Evolutionary conservation across 64 coral and sea anemone genomes (phyloP), one percentile per base, ranked within the genome.

Genomic region (Pachyseris speciosa): DNA sequence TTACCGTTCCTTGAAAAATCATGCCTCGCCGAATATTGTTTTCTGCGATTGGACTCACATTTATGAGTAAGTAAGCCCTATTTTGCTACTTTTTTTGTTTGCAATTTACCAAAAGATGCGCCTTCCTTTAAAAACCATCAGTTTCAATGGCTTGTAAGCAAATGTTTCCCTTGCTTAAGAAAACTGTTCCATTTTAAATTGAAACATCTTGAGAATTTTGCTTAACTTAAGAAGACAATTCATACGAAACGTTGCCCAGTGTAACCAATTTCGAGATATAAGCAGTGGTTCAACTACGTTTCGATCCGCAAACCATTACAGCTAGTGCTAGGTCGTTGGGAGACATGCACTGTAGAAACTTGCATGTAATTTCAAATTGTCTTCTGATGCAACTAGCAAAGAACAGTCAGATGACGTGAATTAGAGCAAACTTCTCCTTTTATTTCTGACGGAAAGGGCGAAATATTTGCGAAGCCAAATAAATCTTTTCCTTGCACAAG

Each of bases 141-240:
- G 34, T 79, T 79, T 13, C 75, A 16, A 79, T 57, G 16, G 42
- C 4, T 75, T 75, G 72, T 47, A 69, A 69, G 33, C 37, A 69
- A 36, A 69, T 69, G 26, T 37, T 30, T 8, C 32, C 66, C 9
- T 15, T 37, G 37, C 32, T 27, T 37, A 69, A 69, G 66, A 36
- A 26, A 57, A 57, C 22, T 15, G 52, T 57, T 57, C 22, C 19
- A 57, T 57, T 57, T 49, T 9, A 15, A 49, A 49, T 15, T 49
- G 15, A 9, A 15, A 15, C 1, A 9, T 49, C 15, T 49, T 15
- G 4, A 57, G 22, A 57, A 20, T 4, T 20, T 13, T 20, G 16
- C 3, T 57, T 9, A 20, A 13, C 22, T 19, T 19, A 15, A 20
- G 15, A 4, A 57, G 13, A 19, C 19, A 57, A 20, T 20, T 19